Percentiles rank a stretch among this genome's conserved stretches.
Evolutionary conservation across 2,797 vertebrate genomes (phyloP).

Genomic region (Cuniculus paca): DNA sequence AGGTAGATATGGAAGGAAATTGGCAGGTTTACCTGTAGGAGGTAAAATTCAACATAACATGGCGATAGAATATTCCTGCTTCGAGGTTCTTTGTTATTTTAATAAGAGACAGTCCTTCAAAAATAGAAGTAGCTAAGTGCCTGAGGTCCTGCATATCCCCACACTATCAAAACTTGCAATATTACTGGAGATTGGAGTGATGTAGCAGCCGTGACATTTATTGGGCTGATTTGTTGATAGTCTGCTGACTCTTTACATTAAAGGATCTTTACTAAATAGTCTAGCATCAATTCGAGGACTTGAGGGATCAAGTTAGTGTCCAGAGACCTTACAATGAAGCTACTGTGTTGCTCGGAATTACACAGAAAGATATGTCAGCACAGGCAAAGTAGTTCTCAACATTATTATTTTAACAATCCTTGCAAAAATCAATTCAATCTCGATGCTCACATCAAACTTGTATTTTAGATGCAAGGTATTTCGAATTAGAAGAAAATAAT

Average conservation of each 20-base stretch:
- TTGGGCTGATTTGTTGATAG: background rate
- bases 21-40: background rate
- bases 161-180: background rate
- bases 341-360: conserved; percentile 17
- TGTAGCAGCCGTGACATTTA: background rate
- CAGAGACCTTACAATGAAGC: background rate
- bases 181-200: background rate
- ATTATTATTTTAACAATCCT: conserved; percentile 1
- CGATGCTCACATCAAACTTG: background rate
- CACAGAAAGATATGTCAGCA: background rate
- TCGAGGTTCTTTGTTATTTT: conserved; percentile 24
- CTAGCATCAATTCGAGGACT: background rate
- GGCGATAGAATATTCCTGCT: background rate
- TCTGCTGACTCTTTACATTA: conserved; percentile 31
- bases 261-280: conserved; percentile 35
- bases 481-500: conserved; percentile 31
- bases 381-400: background rate
- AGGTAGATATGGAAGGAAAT: conserved; percentile 3
- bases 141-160: background rate
- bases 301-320: background rate
- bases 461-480: background rate
- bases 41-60: conserved; percentile 18
- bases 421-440: background rate
- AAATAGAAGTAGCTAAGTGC: background rate
- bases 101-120: background rate